These are phyloP conservation scores for Cranoglanis bouderius DNA, from an alignment of 2,113 vertebrate species.

Conservation along the genomic window DNA sequence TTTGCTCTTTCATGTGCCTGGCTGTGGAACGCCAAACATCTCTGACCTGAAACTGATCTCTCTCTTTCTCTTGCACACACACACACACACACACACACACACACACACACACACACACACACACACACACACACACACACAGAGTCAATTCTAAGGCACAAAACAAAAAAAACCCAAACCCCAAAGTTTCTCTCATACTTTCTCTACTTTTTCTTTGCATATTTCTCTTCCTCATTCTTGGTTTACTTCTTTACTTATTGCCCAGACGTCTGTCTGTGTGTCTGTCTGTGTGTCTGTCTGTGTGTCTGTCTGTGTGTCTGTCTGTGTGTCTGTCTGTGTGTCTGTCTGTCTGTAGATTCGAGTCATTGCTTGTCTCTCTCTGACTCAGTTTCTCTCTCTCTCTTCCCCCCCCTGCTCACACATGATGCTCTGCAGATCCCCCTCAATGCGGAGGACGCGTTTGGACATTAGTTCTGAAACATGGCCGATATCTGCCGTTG, in stretches of 20 bases:
- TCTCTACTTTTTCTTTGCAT: not conserved
- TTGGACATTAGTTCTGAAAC: slow-evolving; percentile 1
- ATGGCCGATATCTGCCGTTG: not conserved
- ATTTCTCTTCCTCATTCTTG: not conserved
- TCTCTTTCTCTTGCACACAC: not conserved
- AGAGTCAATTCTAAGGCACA: not conserved
- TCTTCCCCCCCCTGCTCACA: not conserved
- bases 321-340: too few relatives aligned
- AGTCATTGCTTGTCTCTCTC: not conserved
- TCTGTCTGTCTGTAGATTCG: not conserved
- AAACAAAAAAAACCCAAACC: not conserved
- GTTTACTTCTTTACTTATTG: not conserved
- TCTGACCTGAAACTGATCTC: slow-evolving; percentile 41
- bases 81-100: slow-evolving; percentile 24
- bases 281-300: too few relatives aligned
- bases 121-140: slow-evolving; percentile 6
- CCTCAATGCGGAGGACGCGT: not conserved
- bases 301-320: too few relatives aligned
- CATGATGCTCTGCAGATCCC: slow-evolving; percentile 2
- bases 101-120: slow-evolving; percentile 15
- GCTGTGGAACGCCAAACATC: slow-evolving; percentile 36
- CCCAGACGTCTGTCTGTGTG: not conserved
- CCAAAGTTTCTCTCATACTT: not conserved
- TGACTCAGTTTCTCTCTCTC: not conserved
- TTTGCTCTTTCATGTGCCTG: slow-evolving; percentile 27